These are phyloP conservation scores for Sphaerophoria taeniata DNA, from an alignment of 2,888 invertebrate species.

Conservation along the genomic window DNA sequence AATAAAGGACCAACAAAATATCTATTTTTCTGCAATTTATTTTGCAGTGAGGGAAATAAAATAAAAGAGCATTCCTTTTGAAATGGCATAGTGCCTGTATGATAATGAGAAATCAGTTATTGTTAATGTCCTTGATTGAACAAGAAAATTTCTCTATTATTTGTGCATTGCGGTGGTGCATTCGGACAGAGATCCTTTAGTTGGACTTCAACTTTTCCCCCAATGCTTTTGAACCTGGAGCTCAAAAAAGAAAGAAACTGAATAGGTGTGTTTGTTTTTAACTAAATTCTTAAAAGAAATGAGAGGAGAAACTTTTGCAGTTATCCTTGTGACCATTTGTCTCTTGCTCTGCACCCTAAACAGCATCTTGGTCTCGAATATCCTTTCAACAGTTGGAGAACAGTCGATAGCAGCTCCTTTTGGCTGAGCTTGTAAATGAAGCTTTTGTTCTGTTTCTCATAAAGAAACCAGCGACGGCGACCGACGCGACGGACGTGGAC, in stretches of 20 bases:
- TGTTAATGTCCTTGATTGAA: conserved; percentile 52
- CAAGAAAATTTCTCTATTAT: conserved; percentile 19
- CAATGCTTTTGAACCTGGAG: conserved; percentile 20
- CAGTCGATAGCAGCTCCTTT: conserved; percentile 8
- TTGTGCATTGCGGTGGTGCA: conserved; percentile 41
- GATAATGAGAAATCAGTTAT: conserved; percentile 39
- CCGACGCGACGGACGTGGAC: conserved; percentile 4
- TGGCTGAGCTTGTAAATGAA: conserved; percentile 33
- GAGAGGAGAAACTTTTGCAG: conserved; percentile 18
- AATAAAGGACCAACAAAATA: conserved; percentile 43
- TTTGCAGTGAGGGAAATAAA: conserved; percentile 1
- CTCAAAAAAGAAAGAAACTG: background rate
- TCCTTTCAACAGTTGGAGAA: conserved; percentile 21
- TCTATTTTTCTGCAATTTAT: conserved; percentile 53
- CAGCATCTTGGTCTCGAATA: conserved; percentile 2
- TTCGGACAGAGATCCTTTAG: conserved; percentile 9
- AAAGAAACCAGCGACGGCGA: background rate
- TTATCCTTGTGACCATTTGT: conserved; percentile 55
- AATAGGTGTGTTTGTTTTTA: conserved; percentile 62
- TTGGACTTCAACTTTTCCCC: background rate
- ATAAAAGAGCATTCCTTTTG: background rate
- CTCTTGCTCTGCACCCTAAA: conserved; percentile 13
- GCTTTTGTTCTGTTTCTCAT: conserved; percentile 31
- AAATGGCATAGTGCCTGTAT: background rate
- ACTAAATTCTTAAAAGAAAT: conserved; percentile 58